Percentiles rank a stretch among this genome's conserved stretches.
These are phyloP conservation scores for Chondrilla cf. caribensis DNA, from an alignment of 37 sponge, comb jelly and placozoan species.

Conservation along the genomic window DNA sequence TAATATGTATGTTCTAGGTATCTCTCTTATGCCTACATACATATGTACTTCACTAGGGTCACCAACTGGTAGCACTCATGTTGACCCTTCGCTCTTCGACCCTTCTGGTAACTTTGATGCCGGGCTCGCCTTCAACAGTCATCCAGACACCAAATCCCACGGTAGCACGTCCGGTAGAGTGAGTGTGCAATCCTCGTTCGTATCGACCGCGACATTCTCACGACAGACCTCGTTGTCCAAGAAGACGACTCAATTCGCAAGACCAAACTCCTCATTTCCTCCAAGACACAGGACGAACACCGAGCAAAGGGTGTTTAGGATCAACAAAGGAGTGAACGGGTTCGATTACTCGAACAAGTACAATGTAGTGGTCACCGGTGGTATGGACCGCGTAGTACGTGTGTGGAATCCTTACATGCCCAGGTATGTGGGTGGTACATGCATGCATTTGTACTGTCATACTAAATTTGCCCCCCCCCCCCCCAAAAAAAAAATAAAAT, in stretches of 20 bases:
- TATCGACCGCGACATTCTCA: neutral
- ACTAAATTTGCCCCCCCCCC: no score
- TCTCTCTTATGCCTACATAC: neutral
- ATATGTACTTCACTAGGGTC: constrained; percentile 34
- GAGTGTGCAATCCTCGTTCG: neutral
- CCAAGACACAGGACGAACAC: constrained; percentile 23
- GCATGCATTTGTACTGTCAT: no score
- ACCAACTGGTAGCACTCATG: constrained; percentile 67
- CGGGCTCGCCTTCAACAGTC: no score
- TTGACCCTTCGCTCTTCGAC: constrained; percentile 30
- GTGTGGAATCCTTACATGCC: constrained; percentile 91
- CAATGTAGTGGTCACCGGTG: constrained; percentile 89
- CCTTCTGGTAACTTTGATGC: no score
- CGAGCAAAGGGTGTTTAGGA: constrained; percentile 84
- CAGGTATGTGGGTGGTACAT: constrained; percentile 41
- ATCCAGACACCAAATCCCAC: no score
- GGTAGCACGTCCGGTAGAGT: no score
- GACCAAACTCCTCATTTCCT: constrained; percentile 11
- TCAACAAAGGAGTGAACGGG: constrained; percentile 79
- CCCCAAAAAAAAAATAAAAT: no score
- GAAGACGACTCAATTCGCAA: neutral
- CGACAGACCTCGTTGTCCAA: neutral
- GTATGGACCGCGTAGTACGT: constrained; percentile 73
- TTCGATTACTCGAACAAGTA: constrained; percentile 71
- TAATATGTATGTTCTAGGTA: neutral